These are phyloP conservation scores for Protobothrops flavoviridis DNA, from an alignment of 2,113 vertebrate species.

Conservation along the genomic window DNA sequence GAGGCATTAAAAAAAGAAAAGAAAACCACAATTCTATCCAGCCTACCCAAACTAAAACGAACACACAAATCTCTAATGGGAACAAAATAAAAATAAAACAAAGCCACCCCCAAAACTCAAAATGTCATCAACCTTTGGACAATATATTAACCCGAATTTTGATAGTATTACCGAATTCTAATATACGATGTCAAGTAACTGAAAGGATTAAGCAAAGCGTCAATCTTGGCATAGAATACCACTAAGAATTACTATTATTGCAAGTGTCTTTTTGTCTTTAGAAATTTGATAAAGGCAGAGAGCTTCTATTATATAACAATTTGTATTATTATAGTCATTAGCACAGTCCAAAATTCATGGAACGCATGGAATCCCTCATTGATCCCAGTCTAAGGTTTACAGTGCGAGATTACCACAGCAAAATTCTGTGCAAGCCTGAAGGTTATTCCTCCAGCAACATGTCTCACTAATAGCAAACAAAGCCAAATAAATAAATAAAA, in stretches of 20 bases:
- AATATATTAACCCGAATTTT: not conserved
- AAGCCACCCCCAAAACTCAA: not conserved
- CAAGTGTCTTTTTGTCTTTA: not conserved
- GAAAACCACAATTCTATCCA: not conserved
- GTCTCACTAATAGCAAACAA: not conserved
- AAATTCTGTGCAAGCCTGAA: not conserved
- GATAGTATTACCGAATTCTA: not conserved
- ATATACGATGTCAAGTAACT: too few relatives aligned
- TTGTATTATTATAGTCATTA: not conserved
- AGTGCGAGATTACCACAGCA: not conserved
- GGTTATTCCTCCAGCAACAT: not conserved
- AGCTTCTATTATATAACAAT: not conserved
- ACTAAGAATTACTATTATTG: not conserved
- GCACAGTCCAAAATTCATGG: not conserved
- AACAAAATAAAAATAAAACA: not conserved
- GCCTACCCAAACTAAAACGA: not conserved
- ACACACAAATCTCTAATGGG: not conserved
- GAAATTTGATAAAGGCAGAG: not conserved
- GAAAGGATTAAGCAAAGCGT: not conserved
- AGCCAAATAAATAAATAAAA: not conserved
- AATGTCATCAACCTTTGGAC: not conserved
- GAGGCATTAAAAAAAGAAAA: not conserved
- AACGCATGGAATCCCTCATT: not conserved
- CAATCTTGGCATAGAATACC: not conserved
- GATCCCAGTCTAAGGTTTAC: not conserved